These are phyloP conservation scores for Drosophila saltans DNA, from an alignment of 1,140 invertebrate species.

Conservation along the genomic window DNA sequence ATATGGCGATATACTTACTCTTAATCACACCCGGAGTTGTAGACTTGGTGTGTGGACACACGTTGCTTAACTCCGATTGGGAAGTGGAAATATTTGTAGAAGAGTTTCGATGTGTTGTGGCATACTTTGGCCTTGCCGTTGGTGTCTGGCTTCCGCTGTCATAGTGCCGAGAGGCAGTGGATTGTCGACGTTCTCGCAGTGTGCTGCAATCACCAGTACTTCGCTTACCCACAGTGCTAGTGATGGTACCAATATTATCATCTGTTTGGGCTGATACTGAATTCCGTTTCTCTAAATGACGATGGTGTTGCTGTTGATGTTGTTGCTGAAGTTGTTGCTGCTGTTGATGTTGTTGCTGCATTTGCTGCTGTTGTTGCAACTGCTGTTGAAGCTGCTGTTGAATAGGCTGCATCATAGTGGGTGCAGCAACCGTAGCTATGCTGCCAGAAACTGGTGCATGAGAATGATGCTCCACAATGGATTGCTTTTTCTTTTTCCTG, in stretches of 20 bases:
- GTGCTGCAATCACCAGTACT: conserved; percentile 59
- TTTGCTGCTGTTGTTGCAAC: conserved; percentile 56
- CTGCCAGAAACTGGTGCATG: conserved; percentile 12
- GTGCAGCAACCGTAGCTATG: conserved; percentile 20
- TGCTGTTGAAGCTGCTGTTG: conserved; percentile 74
- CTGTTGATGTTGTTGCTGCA: conserved; percentile 55
- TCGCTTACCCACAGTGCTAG: conserved; percentile 57
- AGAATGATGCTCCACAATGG: conserved; percentile 64
- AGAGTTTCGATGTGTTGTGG: conserved; percentile 73
- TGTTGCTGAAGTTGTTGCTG: conserved; percentile 50
- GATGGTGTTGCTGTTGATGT: conserved; percentile 66
- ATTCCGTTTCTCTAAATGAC: conserved; percentile 72
- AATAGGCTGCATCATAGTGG: conserved; percentile 74
- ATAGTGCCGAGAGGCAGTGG: conserved; percentile 71
- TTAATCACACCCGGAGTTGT: conserved; percentile 64
- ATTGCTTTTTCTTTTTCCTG: conserved; percentile 76
- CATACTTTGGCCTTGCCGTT: conserved; percentile 73
- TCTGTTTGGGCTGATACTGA: conserved; percentile 81
- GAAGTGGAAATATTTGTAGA: conserved; percentile 79
- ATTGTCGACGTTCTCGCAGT: conserved; percentile 70
- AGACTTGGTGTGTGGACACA: conserved; percentile 75
- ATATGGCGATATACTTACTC: conserved; percentile 44
- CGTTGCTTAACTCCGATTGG: conserved; percentile 79
- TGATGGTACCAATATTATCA: conserved; percentile 70
- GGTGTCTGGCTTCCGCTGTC: conserved; percentile 77